Evolutionary conservation across 2,888 invertebrate species (phyloP), one percentile per base, ranked within the genome.

Genomic region (Acrobasis repandana): DNA sequence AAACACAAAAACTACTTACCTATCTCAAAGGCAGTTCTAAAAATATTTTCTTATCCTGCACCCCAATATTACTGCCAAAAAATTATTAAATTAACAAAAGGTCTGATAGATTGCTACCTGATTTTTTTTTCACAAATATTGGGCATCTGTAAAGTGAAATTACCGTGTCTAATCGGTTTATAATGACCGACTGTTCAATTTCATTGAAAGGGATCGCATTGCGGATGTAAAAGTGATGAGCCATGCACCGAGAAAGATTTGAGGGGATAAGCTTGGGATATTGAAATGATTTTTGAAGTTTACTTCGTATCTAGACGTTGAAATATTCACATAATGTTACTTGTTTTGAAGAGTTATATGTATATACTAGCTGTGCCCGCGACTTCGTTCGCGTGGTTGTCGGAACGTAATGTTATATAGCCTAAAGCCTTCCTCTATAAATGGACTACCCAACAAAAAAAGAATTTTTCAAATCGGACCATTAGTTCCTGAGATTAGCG

Each of bases 121-220:
- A 61, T 60, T 69, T 70, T 73, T 70, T 73, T 72, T 67, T 33
- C 51, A 50, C 51, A 58, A 64, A 61, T 61, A 63, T 62, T 65
- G 57, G 66, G 62, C 65, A 64, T 71, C 59, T 59, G 59, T 28
- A n/a, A 16, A 64, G 72, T 76, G 74, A 76, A 80, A 76, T 76
- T 70, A 75, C 73, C 85, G 79, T 81, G 64, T 67, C 82, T 85
- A 86, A 86, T 86, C 67, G 65, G 74, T 76, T 84, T 85, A 80
- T 85, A 86, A 86, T 83, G 81, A 76, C 68, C 63, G 62, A 61
- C 59, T 69, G 72, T 72, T 67, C 69, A 57, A 69, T 69, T 62
- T 75, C 68, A 76, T 76, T 76, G 76, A 76, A 78, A 72, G 71
- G 63, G 65, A 68, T 68, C 63, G 57, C 59, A 60, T 63, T 60